Evolutionary conservation across 2,797 vertebrate genomes (phyloP), one percentile per base, ranked within the genome.

Genomic region (Alca torda): DNA sequence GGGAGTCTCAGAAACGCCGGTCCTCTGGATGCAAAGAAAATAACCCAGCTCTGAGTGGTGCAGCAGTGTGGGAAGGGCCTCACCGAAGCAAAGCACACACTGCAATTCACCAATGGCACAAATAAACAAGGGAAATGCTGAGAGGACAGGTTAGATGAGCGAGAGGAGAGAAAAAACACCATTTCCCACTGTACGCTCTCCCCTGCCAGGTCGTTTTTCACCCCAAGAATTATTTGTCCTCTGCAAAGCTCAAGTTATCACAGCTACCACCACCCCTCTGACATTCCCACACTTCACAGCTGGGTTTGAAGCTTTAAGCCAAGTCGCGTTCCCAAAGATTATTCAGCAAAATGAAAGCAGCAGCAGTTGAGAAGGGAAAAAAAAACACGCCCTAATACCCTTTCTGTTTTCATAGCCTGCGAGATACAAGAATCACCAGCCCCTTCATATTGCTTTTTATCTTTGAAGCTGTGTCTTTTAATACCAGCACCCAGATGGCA

Each of bases 291-390:
- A 45, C 85, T 94, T 90, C 91, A 84, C 92, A 95, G 93, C 63
- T 90, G 68, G 65, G 78, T 90, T 63, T 95, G 78, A 93, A 94
- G 75, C 92, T 81, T 65, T 83, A 93, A 89, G 86, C 68, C 86
- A 93, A 87, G 72, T 68, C 75, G 39, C 6, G 3, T 72, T 93
- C 50, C 84, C 84, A 85, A 70, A 91, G 92, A 96, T 95, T 95
- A 95, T 91, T 89, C 96, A 83, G 90, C 88, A 90, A 91, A 95
- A 95, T 69, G 78, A 95, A 94, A 95, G 94, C 84, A 89, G 84
- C 57, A 78, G 87, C 60, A 75, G 9, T 51, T 73, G 51, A 93
- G 87, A 85, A 82, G n/a, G 30, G 4, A 28, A 80, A 84, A 59
- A 74, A 45, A 43, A 69, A 37, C 3, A 12, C 30, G 10, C 9